Base-by-base conservation (phyloP, 2,797 vertebrate species). In the Thripadectes ignobilis region DNA sequence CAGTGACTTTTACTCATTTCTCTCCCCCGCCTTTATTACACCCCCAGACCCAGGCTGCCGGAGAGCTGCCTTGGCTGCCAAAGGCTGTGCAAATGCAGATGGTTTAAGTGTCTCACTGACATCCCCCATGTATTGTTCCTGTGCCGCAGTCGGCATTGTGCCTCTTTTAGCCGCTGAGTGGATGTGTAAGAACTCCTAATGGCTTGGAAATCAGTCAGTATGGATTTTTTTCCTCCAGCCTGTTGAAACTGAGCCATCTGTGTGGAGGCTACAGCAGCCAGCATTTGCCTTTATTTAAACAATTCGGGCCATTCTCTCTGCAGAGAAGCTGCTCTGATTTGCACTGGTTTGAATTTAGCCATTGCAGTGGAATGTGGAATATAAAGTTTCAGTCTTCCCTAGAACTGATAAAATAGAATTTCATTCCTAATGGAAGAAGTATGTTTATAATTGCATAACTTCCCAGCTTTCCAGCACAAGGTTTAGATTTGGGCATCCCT, bases 1-100 rank as follows among this genome's bases (percentile, higher is more conserved):
- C 92, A 91, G 89, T 96, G 95, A 91, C 89, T 96, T 92, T 95
- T 91, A 88, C 66, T 94, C 89, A 96, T 96, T 96, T 93, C 59
- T 91, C 67, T 92, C 72, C 79, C 4, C 32, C 86, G 49, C 82
- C 82, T 96, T 93, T 91, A 91, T 78, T 55, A 72, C n/a, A 66
- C 20, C 76, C 74, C 73, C 73, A 81, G 85, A 87, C 91, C 62
- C 49, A 45, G 58, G 73, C 82, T 91, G 91, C 78, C 57, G 63
- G 48, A 43, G 49, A 36, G 22, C 80, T 81, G 88, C 27, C 16
- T 69, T 43, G 27, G 73, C 95, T 95, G 95, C 96, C 95, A 96
- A 94, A 41, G 4, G 0, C 79, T 78, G 89, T 88, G 89, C 66
- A 78, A 89, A 82, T 69, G 92, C 93, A 96, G 95, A 95, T 96